Base-by-base conservation (phyloP, 2,113 vertebrate genomes). In the Callipepla californica region DNA sequence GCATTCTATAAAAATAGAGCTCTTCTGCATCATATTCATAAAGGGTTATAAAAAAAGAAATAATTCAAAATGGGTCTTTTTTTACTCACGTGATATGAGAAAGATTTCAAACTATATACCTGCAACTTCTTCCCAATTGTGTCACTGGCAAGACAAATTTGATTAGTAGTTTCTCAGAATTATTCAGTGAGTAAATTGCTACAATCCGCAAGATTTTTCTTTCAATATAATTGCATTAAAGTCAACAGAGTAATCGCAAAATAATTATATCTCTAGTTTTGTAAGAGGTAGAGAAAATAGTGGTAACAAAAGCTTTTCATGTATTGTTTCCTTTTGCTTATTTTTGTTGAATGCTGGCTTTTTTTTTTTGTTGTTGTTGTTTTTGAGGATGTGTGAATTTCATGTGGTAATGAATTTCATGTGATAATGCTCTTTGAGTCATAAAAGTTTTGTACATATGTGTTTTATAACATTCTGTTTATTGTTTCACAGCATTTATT, bases 401-500 rank as follows among this genome's bases (percentile, higher is more conserved):
- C 22, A 73, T 82, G 30, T 89, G 70, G 42, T 88, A 55, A 82
- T 83, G 32, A 72, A 75, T 89, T 94, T 89, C 25, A 73, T 82
- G 30, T 88, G 70, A 40, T 89, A 55, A 82, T 83, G 32, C 47
- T 50, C 44, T 78, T 65, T 40, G 81, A 44, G 48, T 76, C 65
- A 57, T 70, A 77, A 55, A 57, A 55, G 7, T 87, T 65, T 26
- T 75, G 20, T 87, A 76, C 66, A 48, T 80, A 53, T 73, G 13
- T 89, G 32, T 92, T 51, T 90, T 95, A 92, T 70, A 94, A 84
- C 45, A 76, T 59, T 85, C 32, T 32, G 36, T 86, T 67, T 95
- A 61, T 93, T 93, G 75, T 89, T 96, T 94, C 81, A 58, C 61
- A 96, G 36, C 62, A 80, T 21, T 70, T 44, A 84, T 94, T 94